Evolutionary conservation across 2,797 vertebrate species (phyloP).

Genomic region (Amniataba percoides): DNA sequence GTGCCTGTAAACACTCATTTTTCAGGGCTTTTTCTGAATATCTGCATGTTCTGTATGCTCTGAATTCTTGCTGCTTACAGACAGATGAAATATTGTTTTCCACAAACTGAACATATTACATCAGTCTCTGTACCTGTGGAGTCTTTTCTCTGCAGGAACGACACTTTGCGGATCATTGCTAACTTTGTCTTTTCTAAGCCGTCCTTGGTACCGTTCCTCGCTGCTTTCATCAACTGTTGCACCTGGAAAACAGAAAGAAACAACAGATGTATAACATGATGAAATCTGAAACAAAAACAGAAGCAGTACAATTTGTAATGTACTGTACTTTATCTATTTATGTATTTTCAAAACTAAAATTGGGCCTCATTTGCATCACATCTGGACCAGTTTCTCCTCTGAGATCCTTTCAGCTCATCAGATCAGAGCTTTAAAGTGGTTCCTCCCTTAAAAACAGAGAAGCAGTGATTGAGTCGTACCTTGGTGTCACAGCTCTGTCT

Average conservation of each 20-base stretch:
- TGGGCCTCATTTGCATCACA: too few species aligned
- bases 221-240: conserved; percentile 93
- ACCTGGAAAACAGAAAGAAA: conserved; percentile 80
- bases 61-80: background rate
- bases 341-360: too few species aligned
- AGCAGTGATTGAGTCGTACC: conserved; percentile 77
- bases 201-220: conserved; percentile 90
- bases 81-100: background rate
- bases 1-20: background rate
- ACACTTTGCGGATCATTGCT: conserved; percentile 91
- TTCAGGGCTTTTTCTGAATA: background rate
- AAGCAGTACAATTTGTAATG: too few species aligned
- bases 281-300: background rate
- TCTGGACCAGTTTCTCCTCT: too few species aligned
- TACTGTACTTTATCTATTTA: too few species aligned
- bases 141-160: conserved; percentile 91
- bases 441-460: background rate
- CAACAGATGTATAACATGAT: background rate
- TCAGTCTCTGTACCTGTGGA: conserved; percentile 78
- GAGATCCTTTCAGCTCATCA: too few species aligned
- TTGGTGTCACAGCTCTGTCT: conserved; percentile 92
- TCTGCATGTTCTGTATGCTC: background rate
- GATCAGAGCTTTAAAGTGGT: background rate
- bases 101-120: background rate
- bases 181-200: conserved; percentile 92